Percentiles rank a stretch among this genome's conserved stretches.
Evolutionary conservation across 2,797 vertebrate species (phyloP).

Genomic region (Oreortyx pictus): DNA sequence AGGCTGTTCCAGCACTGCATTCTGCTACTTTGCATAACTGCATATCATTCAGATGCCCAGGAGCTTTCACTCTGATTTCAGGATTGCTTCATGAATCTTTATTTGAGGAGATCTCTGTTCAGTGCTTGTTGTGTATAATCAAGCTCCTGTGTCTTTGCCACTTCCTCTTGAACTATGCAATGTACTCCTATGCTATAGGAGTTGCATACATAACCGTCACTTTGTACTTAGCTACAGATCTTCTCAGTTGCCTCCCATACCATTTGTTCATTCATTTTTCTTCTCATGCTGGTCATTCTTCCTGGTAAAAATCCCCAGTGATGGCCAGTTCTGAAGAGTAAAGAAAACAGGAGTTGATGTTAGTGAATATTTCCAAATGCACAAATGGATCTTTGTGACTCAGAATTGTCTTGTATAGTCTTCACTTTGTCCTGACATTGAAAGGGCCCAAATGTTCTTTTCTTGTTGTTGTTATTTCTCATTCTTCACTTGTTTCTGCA

Average conservation of each 20-base stretch:
- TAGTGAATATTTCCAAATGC: neutral
- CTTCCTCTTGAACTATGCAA: neutral
- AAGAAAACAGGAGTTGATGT: neutral
- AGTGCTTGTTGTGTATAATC: neutral
- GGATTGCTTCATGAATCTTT: neutral
- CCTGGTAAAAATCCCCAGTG: neutral
- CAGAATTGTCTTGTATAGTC: neutral
- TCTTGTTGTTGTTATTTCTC: neutral
- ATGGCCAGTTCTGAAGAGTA: neutral
- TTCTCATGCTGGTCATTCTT: neutral
- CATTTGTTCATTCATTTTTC: neutral
- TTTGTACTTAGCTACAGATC: neutral
- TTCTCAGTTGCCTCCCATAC: neutral
- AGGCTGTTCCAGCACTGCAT: neutral
- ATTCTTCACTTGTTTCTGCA: conserved; percentile 5
- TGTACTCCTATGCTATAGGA: neutral
- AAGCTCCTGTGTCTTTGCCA: neutral
- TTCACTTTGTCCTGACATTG: neutral
- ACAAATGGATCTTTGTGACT: neutral
- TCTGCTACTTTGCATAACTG: neutral
- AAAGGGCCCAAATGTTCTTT: neutral
- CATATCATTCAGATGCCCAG: neutral
- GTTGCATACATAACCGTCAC: neutral
- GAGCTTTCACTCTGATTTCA: neutral
- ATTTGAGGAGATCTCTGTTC: neutral